Percentiles rank a stretch among this genome's conserved stretches.
Conservation (phyloP, 2,888 invertebrate species). For the Heliconius ismenius region DNA sequence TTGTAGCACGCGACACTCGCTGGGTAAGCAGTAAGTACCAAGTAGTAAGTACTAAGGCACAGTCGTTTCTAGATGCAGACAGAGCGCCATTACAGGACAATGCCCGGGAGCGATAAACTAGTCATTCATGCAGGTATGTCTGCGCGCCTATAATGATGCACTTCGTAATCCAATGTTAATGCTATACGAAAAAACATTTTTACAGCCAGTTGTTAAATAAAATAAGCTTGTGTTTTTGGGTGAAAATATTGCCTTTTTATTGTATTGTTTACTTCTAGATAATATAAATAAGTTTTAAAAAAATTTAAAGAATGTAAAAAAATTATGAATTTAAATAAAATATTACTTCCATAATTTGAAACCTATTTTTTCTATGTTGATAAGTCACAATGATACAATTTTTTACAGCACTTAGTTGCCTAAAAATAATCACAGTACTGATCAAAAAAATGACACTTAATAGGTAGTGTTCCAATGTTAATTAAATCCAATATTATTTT, state of each 20-base stretch:
- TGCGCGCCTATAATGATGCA: conserved; percentile 41
- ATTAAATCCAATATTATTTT: too few species aligned
- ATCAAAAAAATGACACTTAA: too few species aligned
- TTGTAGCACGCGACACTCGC: conserved; percentile 31
- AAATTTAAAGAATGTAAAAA: too few species aligned
- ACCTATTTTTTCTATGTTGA: too few species aligned
- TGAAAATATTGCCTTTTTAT: neutral
- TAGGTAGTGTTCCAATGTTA: too few species aligned
- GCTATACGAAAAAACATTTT: conserved; percentile 8
- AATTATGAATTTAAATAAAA: too few species aligned
- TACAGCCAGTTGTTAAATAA: conserved; percentile 13
- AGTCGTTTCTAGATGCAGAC: conserved; percentile 42
- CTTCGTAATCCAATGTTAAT: conserved; percentile 39
- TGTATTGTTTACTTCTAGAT: neutral
- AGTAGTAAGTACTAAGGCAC: neutral
- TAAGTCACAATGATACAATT: neutral
- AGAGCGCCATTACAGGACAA: conserved; percentile 45
- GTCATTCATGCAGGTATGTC: conserved; percentile 42
- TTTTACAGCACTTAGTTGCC: too few species aligned
- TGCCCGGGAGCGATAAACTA: conserved; percentile 45
- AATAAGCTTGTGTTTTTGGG: neutral
- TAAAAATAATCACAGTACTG: too few species aligned
- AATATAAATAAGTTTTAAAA: neutral
- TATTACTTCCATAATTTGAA: too few species aligned
- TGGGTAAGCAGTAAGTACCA: neutral